Evolutionary conservation across 2,113 vertebrate species (phyloP).

Genomic region (Madoqua kirkii): DNA sequence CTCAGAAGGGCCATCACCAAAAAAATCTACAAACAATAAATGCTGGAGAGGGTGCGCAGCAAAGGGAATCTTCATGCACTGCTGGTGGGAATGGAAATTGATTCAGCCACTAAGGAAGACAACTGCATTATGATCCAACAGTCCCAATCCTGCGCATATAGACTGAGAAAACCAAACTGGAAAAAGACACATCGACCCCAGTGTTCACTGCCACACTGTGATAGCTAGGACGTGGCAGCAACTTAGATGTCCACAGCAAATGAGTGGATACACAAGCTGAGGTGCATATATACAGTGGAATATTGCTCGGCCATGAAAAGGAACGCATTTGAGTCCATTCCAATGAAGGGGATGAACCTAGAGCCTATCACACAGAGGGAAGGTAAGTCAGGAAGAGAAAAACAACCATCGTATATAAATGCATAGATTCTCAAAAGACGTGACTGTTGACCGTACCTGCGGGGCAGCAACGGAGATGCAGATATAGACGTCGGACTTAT

Average conservation of each 20-base stretch:
- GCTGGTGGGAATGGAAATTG: background rate
- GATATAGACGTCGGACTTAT: accelerated
- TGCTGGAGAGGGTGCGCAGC: background rate
- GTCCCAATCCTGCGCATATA: background rate
- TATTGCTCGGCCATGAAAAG: background rate
- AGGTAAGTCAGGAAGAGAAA: background rate
- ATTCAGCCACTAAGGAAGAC: background rate
- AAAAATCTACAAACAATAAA: background rate
- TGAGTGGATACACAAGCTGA: background rate
- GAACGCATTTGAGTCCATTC: background rate
- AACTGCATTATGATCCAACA: background rate
- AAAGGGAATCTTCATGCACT: background rate
- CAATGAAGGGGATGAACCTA: background rate
- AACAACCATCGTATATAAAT: background rate
- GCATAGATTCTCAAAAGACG: background rate
- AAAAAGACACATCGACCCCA: background rate
- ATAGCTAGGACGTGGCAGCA: background rate
- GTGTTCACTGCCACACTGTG: background rate
- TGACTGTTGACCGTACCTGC: background rate
- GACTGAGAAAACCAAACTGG: background rate
- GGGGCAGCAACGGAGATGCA: background rate
- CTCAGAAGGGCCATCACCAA: background rate
- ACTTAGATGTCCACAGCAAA: background rate
- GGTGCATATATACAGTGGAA: background rate
- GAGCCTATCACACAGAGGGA: background rate